Evolutionary conservation across 1,140 invertebrate genomes (phyloP), one percentile per base, ranked within the genome.

Genomic region (Orchesella cincta): DNA sequence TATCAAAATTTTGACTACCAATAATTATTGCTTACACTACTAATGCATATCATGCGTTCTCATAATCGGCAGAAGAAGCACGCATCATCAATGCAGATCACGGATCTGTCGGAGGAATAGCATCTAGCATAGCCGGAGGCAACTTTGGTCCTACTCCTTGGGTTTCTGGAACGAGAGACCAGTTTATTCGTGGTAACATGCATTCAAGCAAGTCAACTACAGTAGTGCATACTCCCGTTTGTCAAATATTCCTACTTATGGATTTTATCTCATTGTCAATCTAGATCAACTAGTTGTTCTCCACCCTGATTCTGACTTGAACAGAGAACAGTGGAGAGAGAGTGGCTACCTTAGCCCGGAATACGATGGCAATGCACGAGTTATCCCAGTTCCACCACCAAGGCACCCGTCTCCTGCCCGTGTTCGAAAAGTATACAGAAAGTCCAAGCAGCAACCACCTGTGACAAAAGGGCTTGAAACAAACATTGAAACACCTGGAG

Each of bases 121-220:
- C 28, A 8, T 8, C 62, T 26, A 31, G 26, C 12, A 29, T 67
- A 5, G 3, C 62, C 62, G 62, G 62, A 67, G 62, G 62, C 28
- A 23, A 14, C 12, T 31, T 31, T 23, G 62, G 62, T 18, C 28
- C 14, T 67, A 31, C 62, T 29, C 62, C 62, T 2, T 67, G 62
- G 62, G 33, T 67, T 33, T 67, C 62, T 31, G 62, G 62, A 12
- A 67, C 62, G n/a, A 2, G 62, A 67, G 62, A 67, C 62, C 62
- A 67, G 62, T 67, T 67, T 23, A 67, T 67, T 2, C 62, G 62
- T 33, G 62, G 62, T 67, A 23, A 2, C n/a, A n/a, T n/a, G n/a
- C n/a, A n/a, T n/a, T n/a, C n/a, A n/a, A n/a, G n/a, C n/a, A n/a
- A n/a, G n/a, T n/a, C n/a, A n/a, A n/a, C n/a, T n/a, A 20, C 20